Base-by-base conservation (phyloP, 2,797 vertebrate genomes). In the Onychomys torridus region DNA sequence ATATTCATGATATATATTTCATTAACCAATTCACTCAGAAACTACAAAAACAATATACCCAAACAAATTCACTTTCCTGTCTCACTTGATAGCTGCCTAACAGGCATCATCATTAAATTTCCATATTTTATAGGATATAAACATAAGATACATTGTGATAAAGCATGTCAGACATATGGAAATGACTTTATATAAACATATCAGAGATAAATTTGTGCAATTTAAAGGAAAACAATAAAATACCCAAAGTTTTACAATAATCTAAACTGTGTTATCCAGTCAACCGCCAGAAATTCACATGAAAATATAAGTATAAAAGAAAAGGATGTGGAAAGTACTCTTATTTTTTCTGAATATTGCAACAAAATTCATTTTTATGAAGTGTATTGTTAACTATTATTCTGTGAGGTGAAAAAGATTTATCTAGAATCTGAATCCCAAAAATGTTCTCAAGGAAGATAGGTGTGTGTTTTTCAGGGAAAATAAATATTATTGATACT, bases 81-180 rank as follows among this genome's bases (percentile, higher is more conserved):
- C 43, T 96, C 37, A 93, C 25, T 90, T 83, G 37, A 90, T 95
- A 90, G 29, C 94, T 95, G 84, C 91, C 93, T 86, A 34, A 27
- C 96, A 89, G 46, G 89, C 32, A 71, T 87, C 23, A 59, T 89
- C 71, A 96, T 65, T 97, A 96, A 90, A 94, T 97, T 96, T 97
- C 73, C 37, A 94, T 97, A 96, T 92, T 61, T 95, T 49, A 89
- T 92, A 89, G 75, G 19, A 23, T 69, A 86, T 73, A 97, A 92
- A 94, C 84, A 89, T 69, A 90, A 97, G 84, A 96, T 83, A 69
- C 91, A 97, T 81, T 94, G 7, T 16, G 88, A 89, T 71, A 59
- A 96, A 93, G 37, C 71, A 63, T 34, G 3, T 52, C 89, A 93
- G 79, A 5, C 32, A 63, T 91, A 55, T 63, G 43, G 34, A 29